Evolutionary conservation across 2,797 vertebrate genomes (phyloP), one percentile per base, ranked within the genome.

Genomic region (Potorous gilbertii): DNA sequence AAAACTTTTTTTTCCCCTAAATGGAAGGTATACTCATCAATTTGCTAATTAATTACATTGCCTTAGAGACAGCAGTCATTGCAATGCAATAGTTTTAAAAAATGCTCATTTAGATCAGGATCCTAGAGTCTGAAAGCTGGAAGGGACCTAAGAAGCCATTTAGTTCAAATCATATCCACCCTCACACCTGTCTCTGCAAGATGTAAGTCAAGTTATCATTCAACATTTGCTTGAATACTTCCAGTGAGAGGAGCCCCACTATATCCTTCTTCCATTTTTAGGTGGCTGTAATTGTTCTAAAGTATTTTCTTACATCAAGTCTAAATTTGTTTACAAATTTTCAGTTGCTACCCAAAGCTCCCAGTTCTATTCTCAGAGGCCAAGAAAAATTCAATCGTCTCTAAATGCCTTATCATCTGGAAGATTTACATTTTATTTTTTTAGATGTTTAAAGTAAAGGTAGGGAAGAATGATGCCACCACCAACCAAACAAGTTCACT

Each of bases 51-150:
- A 92, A 90, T 92, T 90, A 92, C 89, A 54, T 31, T 12, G 21
- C 34, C 91, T 92, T 91, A 93, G 89, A 96, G 94, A 96, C 54
- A 95, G 59, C n/a, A 94, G 46, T 62, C 56, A n/a, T 40, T 52
- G 74, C 57, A 14, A 74, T 94, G 46, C 92, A 94, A 50, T 81
- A 96, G 50, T 87, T 94, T 95, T 87, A 93, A 94, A 95, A 92
- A 87, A 54, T 46, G 56, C 31, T 92, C 92, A 91, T 91, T 96
- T 96, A 95, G 95, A 94, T 97, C 92, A 94, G 91, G 55, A 57
- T 5, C 52, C 12, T 74, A n/a, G 62, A 74, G 18, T 74, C 14
- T 74, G 34, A 74, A 1, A 74, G 16, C 16, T 74, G 5, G 34
- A 74, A 74, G 34, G 62, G 16, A n/a, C 1, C 62, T n/a, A n/a